These are phyloP conservation scores for Meandrusa payeni DNA, from an alignment of 2,888 invertebrate species.

Conservation along the genomic window DNA sequence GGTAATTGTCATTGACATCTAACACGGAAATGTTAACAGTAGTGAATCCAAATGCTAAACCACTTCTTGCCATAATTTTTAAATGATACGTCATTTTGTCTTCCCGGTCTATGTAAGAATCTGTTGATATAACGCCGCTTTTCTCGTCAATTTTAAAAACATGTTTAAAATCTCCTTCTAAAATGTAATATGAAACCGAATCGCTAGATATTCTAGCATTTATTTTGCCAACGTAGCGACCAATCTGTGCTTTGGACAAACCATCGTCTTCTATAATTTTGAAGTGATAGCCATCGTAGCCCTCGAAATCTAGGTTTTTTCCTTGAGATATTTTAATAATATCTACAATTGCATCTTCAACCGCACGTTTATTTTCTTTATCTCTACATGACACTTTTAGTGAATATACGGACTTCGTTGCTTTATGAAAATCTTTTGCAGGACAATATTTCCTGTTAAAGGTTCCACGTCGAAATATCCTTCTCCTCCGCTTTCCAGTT, in stretches of 20 bases:
- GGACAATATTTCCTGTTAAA: constrained; percentile 86
- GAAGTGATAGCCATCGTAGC: constrained; percentile 89
- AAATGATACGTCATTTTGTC: constrained; percentile 87
- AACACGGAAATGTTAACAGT: constrained; percentile 89
- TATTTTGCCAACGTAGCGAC: constrained; percentile 89
- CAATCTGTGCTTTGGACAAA: constrained; percentile 79
- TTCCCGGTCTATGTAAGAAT: constrained; percentile 92
- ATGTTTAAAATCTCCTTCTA: constrained; percentile 88
- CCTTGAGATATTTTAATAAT: constrained; percentile 87
- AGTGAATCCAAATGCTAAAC: constrained; percentile 88
- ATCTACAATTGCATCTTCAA: constrained; percentile 89
- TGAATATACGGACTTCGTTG: constrained; percentile 85
- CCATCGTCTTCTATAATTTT: constrained; percentile 91
- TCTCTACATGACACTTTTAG: constrained; percentile 90
- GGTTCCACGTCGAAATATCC: constrained; percentile 90
- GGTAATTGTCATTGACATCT: constrained; percentile 96
- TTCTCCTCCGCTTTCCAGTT: constrained; percentile 89
- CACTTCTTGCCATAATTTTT: constrained; percentile 89
- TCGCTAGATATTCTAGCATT: constrained; percentile 83
- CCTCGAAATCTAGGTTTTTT: constrained; percentile 88
- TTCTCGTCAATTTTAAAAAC: constrained; percentile 90
- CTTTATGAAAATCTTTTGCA: constrained; percentile 83
- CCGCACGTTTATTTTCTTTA: constrained; percentile 87
- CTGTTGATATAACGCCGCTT: constrained; percentile 89
- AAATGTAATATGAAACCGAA: constrained; percentile 86